Base-by-base conservation (phyloP, 64 coral and sea anemone genomes). In the Porites australiensis region DNA sequence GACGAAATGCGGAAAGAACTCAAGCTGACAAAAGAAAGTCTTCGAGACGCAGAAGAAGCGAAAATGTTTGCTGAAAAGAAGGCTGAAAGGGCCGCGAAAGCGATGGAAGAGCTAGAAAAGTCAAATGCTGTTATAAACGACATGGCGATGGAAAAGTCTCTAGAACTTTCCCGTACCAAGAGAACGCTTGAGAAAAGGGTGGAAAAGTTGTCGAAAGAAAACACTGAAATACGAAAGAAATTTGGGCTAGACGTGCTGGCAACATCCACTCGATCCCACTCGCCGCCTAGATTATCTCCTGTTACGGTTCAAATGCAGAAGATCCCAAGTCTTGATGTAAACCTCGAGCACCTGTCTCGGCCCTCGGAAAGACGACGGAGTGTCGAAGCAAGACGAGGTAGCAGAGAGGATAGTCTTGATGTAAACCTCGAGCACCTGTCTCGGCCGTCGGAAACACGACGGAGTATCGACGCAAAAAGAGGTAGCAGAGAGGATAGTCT, bases 121-220 rank as follows among this genome's bases (percentile, higher is more conserved):
- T 89, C 86, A 23, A 93, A 85, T 86, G 97, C 97, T 48, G 79
- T 58, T 66, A 83, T 89, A 3, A 98, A 87, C 64, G 97, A 98
- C 69, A 83, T 98, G 74, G 97, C 94, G 4, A 98, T 98, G 97
- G 97, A 98, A 52, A 98, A 96, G 43, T 82, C 97, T 1, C 73
- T 96, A 18, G 97, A 98, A 59, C 76, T 98, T 52, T 98, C 97
- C n/a, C 91, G 92, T 11, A 91, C 84, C 2, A 93, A 83, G 79
- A 86, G 91, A 72, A 88, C 83, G 20, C 62, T 96, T 7, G 97
- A 98, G 71, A 95, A 93, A 50, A 98, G 94, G 83, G 91, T 96
- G 57, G 97, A 98, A 51, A 98, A 96, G 83, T 73, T 98, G 16
- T 88, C 44, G 7, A 98, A 96, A 70, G 97, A 98, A 44, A 98